Evolutionary conservation across 2,113 vertebrate species (phyloP).

Genomic region (Carlito syrichta): DNA sequence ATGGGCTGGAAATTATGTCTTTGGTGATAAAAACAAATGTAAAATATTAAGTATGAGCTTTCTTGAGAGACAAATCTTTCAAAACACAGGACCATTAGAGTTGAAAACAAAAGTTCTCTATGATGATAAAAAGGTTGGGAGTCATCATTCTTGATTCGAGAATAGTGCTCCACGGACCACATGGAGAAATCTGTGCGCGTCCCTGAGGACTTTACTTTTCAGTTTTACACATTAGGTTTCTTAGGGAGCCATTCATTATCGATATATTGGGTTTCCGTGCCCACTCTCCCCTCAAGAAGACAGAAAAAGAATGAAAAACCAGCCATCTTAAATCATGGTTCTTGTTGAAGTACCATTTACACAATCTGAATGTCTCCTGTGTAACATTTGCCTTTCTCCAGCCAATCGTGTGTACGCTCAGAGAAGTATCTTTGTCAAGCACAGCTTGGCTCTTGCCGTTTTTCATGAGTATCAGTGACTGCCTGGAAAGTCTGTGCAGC

Average conservation of each 20-base stretch:
- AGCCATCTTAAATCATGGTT: not conserved
- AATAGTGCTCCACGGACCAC: not conserved
- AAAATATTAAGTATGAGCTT: slow-evolving; percentile 2
- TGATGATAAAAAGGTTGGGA: not conserved
- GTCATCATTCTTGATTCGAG: not conserved
- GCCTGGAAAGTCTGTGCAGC: not conserved
- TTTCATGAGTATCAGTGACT: not conserved
- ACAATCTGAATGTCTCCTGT: not conserved
- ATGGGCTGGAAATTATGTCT: not conserved
- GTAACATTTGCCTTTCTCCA: not conserved
- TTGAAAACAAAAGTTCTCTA: not conserved
- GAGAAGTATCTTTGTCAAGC: not conserved
- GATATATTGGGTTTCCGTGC: not conserved
- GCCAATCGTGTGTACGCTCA: not conserved
- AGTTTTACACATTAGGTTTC: not conserved
- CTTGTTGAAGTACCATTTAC: not conserved
- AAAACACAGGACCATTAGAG: not conserved
- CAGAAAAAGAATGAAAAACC: not conserved
- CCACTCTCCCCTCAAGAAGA: not conserved
- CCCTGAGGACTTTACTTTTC: not conserved
- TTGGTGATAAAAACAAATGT: not conserved
- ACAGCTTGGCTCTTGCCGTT: not conserved
- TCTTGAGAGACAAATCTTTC: not conserved
- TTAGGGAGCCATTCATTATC: not conserved
- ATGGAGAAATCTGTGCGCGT: not conserved